These are phyloP conservation scores for Ennomos fuscantarius DNA, from an alignment of 2,888 invertebrate genomes.

Conservation along the genomic window DNA sequence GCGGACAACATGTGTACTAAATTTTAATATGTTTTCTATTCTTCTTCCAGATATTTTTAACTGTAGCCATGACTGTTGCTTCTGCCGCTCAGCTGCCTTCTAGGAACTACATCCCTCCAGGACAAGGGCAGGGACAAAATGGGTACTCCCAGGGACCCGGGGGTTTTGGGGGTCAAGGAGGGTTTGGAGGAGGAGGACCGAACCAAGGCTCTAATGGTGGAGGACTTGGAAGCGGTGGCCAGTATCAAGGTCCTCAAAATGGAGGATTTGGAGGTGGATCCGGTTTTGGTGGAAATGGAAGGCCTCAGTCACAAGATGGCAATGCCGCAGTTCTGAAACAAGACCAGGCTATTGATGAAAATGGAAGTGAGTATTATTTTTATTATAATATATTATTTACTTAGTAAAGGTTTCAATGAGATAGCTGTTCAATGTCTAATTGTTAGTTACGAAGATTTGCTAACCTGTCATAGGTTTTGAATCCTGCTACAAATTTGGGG, in stretches of 20 bases:
- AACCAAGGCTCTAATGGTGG: conserved; percentile 3
- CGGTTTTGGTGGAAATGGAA: conserved; percentile 35
- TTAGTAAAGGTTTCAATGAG: too few species aligned
- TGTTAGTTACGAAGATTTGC: background rate
- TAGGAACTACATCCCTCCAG: conserved; percentile 59
- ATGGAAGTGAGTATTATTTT: conserved; percentile 53
- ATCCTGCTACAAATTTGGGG: too few species aligned
- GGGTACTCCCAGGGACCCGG: conserved; percentile 19
- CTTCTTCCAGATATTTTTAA: conserved; percentile 55
- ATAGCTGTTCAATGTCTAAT: too few species aligned
- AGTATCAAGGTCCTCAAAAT: too few species aligned
- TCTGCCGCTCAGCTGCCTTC: conserved; percentile 65
- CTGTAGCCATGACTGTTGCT: conserved; percentile 51
- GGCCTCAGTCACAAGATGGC: conserved; percentile 47
- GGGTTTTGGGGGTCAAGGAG: conserved; percentile 30
- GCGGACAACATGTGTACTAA: background rate
- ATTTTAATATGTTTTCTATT: background rate
- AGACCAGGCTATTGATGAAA: conserved; percentile 62
- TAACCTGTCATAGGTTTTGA: background rate
- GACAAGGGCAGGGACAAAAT: conserved; percentile 38
- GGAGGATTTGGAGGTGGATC: conserved; percentile 11
- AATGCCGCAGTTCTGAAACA: conserved; percentile 64
- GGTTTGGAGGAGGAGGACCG: conserved; percentile 17
- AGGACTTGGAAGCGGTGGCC: conserved; percentile 9
- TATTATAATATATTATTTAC: too few species aligned